Base-by-base conservation (phyloP, 2,113 vertebrate species). In the Peromyscus leucopus region DNA sequence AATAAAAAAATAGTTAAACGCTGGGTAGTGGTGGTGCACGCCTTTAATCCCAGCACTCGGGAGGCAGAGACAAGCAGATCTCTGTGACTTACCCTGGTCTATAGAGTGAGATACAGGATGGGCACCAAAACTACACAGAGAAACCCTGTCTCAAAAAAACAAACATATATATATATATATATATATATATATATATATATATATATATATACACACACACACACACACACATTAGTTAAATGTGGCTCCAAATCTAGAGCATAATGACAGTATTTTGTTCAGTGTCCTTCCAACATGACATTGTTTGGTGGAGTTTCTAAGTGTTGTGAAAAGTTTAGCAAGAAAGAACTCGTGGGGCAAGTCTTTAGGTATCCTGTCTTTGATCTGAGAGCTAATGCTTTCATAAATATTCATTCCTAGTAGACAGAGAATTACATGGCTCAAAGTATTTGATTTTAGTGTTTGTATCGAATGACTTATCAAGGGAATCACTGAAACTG, bases 401-500 rank as follows among this genome's bases (percentile, higher is more conserved):
- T 90, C 57, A 48, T 67, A 76, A 93, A 89, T 79, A 31, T 21
- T 78, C 33, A 94, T 5, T 48, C 28, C 94, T 91, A 71, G 33
- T 76, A 95, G 88, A 75, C 55, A 76, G 61, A 91, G 12, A 76
- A 89, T 63, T 75, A 59, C 67, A 91, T 61, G 65, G 19, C 15
- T 90, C 36, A 42, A 78, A 74, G 6, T 57, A 74, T 61, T 96
- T 82, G 42, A 16, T 86, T 93, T 91, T 85, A 42, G 21, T 92
- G 59, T 97, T 95, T 78, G n/a, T 57, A 88, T 1, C 33, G 39
- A 97, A 86, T 63, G n/a, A 78, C 3, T 95, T 79, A 63, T 16
- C 22, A 55, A 86, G 65, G 22, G 19, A 89, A 94, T 92, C 63
- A 92, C 33, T 91, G 86, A 79, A 51, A 24, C n/a, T 28, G 69